Conservation (phyloP, 2,797 vertebrate species). For the Ptychadena robeensis region DNA sequence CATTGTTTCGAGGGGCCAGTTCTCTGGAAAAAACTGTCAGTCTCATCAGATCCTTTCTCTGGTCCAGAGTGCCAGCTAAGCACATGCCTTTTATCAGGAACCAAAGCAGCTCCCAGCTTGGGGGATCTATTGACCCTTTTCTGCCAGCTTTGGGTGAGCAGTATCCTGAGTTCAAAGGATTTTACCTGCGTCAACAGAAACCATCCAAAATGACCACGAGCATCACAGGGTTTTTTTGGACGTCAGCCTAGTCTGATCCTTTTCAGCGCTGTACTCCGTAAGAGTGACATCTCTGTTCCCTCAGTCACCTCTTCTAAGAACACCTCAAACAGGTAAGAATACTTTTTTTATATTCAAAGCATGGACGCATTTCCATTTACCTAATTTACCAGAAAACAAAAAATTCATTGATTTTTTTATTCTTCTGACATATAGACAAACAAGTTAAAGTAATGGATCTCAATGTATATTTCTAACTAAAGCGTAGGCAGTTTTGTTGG, state of each 20-base stretch:
- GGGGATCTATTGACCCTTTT: slow-evolving; percentile 36
- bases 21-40: slow-evolving; percentile 56
- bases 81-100: slow-evolving; percentile 47
- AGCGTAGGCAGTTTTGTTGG: too few relatives aligned
- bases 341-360: too few relatives aligned
- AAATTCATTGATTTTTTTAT: too few relatives aligned
- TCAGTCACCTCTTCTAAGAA: slow-evolving; percentile 27
- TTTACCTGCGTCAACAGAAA: slow-evolving; percentile 61
- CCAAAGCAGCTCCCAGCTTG: slow-evolving; percentile 30
- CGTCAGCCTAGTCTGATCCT: slow-evolving; percentile 50
- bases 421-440: too few relatives aligned
- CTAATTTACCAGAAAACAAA: too few relatives aligned
- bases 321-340: slow-evolving; percentile 48
- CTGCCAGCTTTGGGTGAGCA: slow-evolving; percentile 16
- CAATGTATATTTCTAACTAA: too few relatives aligned
- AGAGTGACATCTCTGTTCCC: slow-evolving; percentile 32
- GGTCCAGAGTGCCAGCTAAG: slow-evolving; percentile 57
- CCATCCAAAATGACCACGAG: slow-evolving; percentile 12
- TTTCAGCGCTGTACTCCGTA: slow-evolving; percentile 24
- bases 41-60: slow-evolving; percentile 59
- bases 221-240: slow-evolving; percentile 56
- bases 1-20: slow-evolving; percentile 43
- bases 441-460: too few relatives aligned
- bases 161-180: slow-evolving; percentile 35
- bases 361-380: too few relatives aligned